Conservation (phyloP, 2,113 vertebrate species). For the Platysternon megacephalum region DNA sequence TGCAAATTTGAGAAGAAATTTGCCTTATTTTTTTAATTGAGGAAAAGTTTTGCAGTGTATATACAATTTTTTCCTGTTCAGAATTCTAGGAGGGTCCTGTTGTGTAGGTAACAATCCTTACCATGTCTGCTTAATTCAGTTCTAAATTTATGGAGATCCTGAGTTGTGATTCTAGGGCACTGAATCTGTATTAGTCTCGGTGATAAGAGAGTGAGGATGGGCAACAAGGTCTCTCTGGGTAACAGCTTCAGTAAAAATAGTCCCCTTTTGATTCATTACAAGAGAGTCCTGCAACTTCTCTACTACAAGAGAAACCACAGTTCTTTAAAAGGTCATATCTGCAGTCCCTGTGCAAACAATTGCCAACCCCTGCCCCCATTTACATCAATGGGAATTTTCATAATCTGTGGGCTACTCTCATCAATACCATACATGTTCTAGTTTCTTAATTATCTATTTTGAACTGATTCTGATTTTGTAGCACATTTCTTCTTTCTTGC, state of each 20-base stretch:
- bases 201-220: not conserved
- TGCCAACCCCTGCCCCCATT: not conserved
- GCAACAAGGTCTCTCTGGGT: not conserved
- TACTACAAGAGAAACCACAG: not conserved
- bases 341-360: not conserved
- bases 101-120: not conserved
- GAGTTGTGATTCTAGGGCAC: not conserved
- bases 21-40: accelerated
- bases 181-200: not conserved
- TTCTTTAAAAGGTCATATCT: not conserved
- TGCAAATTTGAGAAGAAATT: not conserved
- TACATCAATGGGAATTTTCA: not conserved
- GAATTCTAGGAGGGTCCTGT: not conserved
- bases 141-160: not conserved
- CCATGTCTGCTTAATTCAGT: not conserved
- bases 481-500: not conserved
- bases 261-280: not conserved
- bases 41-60: not conserved
- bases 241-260: not conserved
- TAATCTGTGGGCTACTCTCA: not conserved
- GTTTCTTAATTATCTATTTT: not conserved
- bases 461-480: not conserved
- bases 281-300: not conserved
- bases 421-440: not conserved
- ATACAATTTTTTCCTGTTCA: not conserved